phyloP scores from a whole-genome alignment of 2,797 vertebrate species.

The Fratercula arctica region DNA sequence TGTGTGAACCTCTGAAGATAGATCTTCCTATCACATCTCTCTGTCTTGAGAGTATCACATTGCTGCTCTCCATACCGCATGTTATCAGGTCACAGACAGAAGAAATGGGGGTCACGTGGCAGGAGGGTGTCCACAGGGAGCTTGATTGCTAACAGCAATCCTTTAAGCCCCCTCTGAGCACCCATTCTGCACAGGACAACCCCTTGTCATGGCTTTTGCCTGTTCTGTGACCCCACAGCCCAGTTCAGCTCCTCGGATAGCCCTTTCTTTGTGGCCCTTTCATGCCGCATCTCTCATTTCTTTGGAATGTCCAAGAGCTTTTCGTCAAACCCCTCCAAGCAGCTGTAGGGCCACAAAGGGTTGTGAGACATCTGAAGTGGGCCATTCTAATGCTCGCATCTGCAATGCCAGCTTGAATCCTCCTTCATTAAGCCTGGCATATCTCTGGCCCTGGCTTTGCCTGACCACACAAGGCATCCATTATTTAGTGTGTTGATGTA shows the following conservation, averaged over 20 bases:
- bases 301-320: background rate
- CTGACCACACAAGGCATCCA: background rate
- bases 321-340: background rate
- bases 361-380: background rate
- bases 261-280: background rate
- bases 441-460: background rate
- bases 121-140: background rate
- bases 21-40: background rate
- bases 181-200: background rate
- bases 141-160: background rate
- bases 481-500: background rate
- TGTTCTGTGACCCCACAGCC: background rate
- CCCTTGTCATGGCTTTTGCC: background rate
- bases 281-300: background rate
- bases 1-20: background rate
- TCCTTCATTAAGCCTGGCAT: background rate
- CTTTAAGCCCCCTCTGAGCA: background rate
- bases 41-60: rapidly evolving
- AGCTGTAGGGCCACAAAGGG: background rate
- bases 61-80: background rate
- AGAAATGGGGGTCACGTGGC: background rate
- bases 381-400: background rate
- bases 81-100: background rate
- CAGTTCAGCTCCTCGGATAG: background rate
- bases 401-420: background rate